These are phyloP conservation scores for Chymomyza amoena DNA, from an alignment of 2,888 invertebrate genomes.

Conservation along the genomic window DNA sequence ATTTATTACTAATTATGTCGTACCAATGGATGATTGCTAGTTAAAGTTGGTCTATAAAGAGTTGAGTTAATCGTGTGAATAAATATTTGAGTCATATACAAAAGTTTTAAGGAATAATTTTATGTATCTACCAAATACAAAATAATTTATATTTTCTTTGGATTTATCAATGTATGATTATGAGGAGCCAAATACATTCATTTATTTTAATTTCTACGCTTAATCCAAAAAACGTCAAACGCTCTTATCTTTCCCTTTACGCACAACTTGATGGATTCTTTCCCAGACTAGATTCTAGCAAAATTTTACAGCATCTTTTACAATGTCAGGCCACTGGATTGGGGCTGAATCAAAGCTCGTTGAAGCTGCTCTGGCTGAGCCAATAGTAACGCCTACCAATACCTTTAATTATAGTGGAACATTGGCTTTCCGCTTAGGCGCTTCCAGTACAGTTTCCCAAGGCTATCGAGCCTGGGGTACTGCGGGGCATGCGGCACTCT, in stretches of 20 bases:
- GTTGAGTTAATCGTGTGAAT: too few species aligned
- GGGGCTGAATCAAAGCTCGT: background rate
- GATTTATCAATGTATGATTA: too few species aligned
- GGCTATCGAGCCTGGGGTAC: slow-evolving; percentile 40
- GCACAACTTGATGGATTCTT: background rate
- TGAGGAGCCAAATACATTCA: too few species aligned
- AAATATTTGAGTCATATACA: too few species aligned
- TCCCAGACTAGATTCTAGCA: background rate
- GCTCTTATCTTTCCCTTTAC: background rate
- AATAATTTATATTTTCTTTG: too few species aligned
- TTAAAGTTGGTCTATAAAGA: too few species aligned
- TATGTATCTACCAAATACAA: too few species aligned
- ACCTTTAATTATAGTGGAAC: slow-evolving; percentile 67
- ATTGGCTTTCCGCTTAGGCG: background rate
- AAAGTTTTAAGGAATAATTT: too few species aligned
- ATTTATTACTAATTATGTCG: too few species aligned
- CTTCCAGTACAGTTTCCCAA: slow-evolving; percentile 12
- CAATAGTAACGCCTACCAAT: slow-evolving; percentile 73
- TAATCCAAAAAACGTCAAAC: background rate
- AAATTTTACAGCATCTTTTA: background rate
- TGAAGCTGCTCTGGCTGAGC: slow-evolving; percentile 41
- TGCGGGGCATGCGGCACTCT: slow-evolving; percentile 16
- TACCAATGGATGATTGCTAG: too few species aligned
- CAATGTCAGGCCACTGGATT: background rate
- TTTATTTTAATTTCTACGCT: background rate